phyloP scores from a whole-genome alignment of 2,797 vertebrate species.

The Esox masquinongy region DNA sequence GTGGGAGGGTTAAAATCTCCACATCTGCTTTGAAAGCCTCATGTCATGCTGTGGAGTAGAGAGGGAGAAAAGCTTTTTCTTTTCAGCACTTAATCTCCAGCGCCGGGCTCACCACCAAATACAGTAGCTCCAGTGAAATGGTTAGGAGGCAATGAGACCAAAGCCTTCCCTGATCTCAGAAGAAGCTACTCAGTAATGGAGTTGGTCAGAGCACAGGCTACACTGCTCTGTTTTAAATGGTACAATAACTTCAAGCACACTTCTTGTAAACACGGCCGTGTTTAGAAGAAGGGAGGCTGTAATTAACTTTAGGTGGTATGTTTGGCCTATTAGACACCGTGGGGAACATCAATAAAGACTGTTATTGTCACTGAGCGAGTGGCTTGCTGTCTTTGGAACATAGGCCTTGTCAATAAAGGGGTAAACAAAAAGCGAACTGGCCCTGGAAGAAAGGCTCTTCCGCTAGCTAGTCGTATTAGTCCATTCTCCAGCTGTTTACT shows the following conservation, averaged over 20 bases:
- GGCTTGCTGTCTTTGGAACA: conserved; percentile 22
- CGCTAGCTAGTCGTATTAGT: not conserved
- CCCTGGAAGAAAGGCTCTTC: conserved; percentile 13
- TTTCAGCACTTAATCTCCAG: not conserved
- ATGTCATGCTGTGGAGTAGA: conserved; percentile 12
- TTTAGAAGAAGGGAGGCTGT: conserved; percentile 33
- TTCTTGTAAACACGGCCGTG: conserved; percentile 9
- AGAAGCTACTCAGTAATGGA: conserved; percentile 32
- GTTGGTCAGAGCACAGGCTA: conserved; percentile 15
- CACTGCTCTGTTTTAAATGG: conserved; percentile 24
- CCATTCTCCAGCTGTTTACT: conserved; percentile 33
- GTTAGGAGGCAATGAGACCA: conserved; percentile 38
- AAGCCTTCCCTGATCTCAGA: conserved; percentile 33
- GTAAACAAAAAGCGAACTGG: conserved; percentile 34
- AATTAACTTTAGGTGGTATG: conserved; percentile 58
- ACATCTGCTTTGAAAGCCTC: conserved; percentile 41
- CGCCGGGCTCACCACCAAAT: conserved; percentile 12
- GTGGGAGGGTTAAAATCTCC: conserved; percentile 40
- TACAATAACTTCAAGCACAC: conserved; percentile 33
- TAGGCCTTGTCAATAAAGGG: conserved; percentile 32
- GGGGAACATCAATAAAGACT: conserved; percentile 36
- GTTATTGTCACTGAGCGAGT: conserved; percentile 37
- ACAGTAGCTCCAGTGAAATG: conserved; percentile 38
- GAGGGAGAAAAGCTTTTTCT: conserved; percentile 13
- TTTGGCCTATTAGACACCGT: conserved; percentile 40